Percentiles rank a stretch among this genome's conserved stretches.
Evolutionary conservation across 2,888 invertebrate species (phyloP).

Genomic region (Limulus polyphemus): DNA sequence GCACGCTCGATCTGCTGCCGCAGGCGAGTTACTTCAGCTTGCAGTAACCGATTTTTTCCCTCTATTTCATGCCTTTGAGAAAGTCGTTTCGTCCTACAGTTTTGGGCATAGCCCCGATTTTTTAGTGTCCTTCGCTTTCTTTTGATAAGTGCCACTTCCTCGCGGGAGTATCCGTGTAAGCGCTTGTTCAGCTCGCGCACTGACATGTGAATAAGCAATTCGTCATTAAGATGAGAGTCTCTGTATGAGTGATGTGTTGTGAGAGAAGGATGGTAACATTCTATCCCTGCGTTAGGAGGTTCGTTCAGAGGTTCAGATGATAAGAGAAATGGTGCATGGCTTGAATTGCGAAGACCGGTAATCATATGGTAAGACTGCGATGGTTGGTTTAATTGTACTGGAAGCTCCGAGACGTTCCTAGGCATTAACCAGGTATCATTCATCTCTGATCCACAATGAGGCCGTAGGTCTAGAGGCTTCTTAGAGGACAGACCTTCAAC

Average conservation of each 20-base stretch:
- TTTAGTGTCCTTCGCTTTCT: constrained; percentile 89
- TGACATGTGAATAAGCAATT: constrained; percentile 70
- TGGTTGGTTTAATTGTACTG: too few relatives aligned
- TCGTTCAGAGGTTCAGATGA: neutral
- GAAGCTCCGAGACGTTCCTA: constrained; percentile 18
- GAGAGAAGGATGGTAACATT: too few relatives aligned
- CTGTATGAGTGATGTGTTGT: neutral
- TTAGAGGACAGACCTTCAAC: constrained; percentile 5
- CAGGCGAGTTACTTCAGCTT: constrained; percentile 38
- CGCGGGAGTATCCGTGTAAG: constrained; percentile 79
- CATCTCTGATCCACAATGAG: constrained; percentile 45
- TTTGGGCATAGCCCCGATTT: constrained; percentile 91
- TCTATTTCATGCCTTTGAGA: constrained; percentile 82
- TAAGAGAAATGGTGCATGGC: too few relatives aligned
- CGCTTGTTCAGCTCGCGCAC: constrained; percentile 88
- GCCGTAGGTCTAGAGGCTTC: constrained; percentile 67
- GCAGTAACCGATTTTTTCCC: constrained; percentile 63
- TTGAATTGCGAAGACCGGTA: neutral
- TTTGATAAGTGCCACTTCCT: constrained; percentile 77
- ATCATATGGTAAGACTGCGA: constrained; percentile 6
- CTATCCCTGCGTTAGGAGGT: neutral
- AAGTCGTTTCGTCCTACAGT: constrained; percentile 82
- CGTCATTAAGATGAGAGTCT: constrained; percentile 47
- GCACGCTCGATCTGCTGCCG: constrained; percentile 48
- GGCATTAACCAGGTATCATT: constrained; percentile 22